A percentile compares a stretch with the other conserved stretches of the same genome.
These are phyloP conservation scores for Brenthis ino DNA, from an alignment of 2,888 invertebrate genomes.

Conservation along the genomic window DNA sequence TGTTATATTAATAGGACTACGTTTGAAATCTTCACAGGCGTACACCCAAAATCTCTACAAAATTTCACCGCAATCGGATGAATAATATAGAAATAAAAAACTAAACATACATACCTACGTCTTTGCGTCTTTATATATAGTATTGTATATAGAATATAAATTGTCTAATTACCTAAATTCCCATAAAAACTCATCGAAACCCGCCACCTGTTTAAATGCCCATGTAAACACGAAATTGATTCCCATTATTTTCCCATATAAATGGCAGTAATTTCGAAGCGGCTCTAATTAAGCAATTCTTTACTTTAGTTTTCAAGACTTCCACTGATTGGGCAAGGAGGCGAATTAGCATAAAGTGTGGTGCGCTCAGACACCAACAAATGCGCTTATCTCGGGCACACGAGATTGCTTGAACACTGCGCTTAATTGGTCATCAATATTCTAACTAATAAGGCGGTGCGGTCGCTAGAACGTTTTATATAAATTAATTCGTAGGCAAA, in stretches of 20 bases:
- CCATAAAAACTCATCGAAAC: background rate
- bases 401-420: conserved; percentile 70
- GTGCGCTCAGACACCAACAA: conserved; percentile 65
- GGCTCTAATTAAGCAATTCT: conserved; percentile 39
- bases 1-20: too few species aligned
- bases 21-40: too few species aligned
- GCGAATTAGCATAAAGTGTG: conserved; percentile 69
- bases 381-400: conserved; percentile 67
- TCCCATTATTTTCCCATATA: conserved; percentile 21
- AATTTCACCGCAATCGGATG: too few species aligned
- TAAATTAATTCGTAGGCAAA: background rate
- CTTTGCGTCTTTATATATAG: too few species aligned
- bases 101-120: too few species aligned
- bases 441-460: conserved; percentile 45
- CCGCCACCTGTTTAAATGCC: background rate
- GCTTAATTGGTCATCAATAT: conserved; percentile 81
- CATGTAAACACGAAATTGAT: conserved; percentile 13
- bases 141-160: background rate
- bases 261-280: conserved; percentile 28
- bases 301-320: conserved; percentile 32
- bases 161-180: background rate
- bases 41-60: too few species aligned
- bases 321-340: conserved; percentile 42
- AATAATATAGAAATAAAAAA: too few species aligned
- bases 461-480: conserved; percentile 26